These are phyloP conservation scores for Oryzias melastigma DNA, from an alignment of 2,113 vertebrate species.

Conservation along the genomic window DNA sequence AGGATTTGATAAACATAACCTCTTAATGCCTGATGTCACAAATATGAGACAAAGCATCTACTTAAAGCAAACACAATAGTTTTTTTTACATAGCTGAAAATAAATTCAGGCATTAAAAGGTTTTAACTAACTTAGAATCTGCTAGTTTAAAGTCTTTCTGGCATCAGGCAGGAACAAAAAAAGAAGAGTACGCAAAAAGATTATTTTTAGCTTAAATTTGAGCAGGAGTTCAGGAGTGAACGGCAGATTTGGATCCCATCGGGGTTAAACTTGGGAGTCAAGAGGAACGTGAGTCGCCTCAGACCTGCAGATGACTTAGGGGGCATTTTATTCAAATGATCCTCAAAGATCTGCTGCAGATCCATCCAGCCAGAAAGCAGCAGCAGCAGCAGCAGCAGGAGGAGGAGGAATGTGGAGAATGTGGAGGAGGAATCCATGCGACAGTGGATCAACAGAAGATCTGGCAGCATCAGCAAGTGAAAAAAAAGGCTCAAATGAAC, in stretches of 20 bases:
- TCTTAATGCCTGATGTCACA: no score
- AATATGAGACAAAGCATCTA: no score
- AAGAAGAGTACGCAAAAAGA: no score
- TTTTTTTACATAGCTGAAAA: no score
- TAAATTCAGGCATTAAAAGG: no score
- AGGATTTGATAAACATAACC: no score
- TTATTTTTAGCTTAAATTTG: no score
- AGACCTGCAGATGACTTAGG: conserved; percentile 32
- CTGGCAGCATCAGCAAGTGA: conserved; percentile 15
- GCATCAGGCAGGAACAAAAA: no score
- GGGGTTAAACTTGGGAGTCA: conserved; percentile 30
- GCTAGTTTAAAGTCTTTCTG: no score
- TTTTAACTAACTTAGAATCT: no score
- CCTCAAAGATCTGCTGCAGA: conserved; percentile 31
- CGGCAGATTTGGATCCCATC: conserved; percentile 5
- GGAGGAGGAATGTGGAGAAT: conserved; percentile 24
- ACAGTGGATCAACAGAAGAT: conserved; percentile 4
- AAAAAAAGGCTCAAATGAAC: conserved; percentile 10
- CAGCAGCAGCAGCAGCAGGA: neutral
- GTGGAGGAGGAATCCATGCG: conserved; percentile 11
- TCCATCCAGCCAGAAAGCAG: conserved; percentile 28
- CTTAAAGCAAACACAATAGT: no score
- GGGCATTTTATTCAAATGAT: conserved; percentile 12
- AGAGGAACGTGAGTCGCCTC: conserved; percentile 33
- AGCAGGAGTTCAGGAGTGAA: no score